Percentiles rank a stretch among this genome's conserved stretches.
Conservation (phyloP, 2,888 invertebrate species). For the Elegia similella region DNA sequence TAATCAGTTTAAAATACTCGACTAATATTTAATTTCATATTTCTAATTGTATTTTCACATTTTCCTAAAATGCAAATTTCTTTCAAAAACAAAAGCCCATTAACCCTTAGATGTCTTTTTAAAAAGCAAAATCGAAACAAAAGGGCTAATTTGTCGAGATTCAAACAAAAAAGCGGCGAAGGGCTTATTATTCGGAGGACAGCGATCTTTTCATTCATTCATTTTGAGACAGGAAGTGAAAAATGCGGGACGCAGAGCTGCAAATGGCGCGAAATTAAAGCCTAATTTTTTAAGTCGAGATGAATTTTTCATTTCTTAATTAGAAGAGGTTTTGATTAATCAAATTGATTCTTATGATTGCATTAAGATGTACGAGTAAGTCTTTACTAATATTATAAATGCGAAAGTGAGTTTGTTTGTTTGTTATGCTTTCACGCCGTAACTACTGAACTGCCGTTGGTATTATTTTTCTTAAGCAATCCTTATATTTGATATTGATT, state of each 20-base stretch:
- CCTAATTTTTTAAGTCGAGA: conserved; percentile 37
- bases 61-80: neutral
- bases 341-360: neutral
- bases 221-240: conserved; percentile 37
- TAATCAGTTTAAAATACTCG: too few relatives aligned
- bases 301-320: conserved; percentile 15
- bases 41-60: too few relatives aligned
- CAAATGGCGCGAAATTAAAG: conserved; percentile 47
- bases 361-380: neutral
- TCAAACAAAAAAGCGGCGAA: conserved; percentile 13
- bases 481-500: too few relatives aligned
- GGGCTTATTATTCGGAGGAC: conserved; percentile 10
- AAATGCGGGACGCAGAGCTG: conserved; percentile 38
- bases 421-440: too few relatives aligned
- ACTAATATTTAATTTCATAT: too few relatives aligned
- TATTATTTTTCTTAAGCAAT: too few relatives aligned
- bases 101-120: neutral
- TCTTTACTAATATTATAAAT: too few relatives aligned
- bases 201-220: conserved; percentile 16
- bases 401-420: too few relatives aligned
- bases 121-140: conserved; percentile 12
- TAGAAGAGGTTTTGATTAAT: conserved; percentile 1
- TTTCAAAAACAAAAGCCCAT: neutral
- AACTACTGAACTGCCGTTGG: too few relatives aligned
- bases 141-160: conserved; percentile 16